Evolutionary conservation across 2,113 vertebrate species (phyloP), one percentile per base, ranked within the genome.

Genomic region (Salminus brasiliensis): DNA sequence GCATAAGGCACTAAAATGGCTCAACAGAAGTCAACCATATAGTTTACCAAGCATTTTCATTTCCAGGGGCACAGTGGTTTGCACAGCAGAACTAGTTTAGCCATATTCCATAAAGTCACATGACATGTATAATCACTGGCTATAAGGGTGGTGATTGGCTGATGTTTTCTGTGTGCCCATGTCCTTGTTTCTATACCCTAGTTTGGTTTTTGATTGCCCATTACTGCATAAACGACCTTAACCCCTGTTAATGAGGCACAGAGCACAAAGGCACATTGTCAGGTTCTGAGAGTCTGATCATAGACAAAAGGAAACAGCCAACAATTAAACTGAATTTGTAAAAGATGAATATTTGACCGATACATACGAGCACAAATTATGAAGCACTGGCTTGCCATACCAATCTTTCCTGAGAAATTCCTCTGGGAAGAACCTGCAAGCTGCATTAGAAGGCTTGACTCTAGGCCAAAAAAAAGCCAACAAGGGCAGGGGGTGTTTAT

Each of bases 341-440:
- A 25, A 55, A 27, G 79, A n/a, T 27, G 39, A 29, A n/a, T 39
- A 1, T 39, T 39, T 34, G 27, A 8, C 30, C 62, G 67, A 15
- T 43, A 76, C 72, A 74, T 86, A 83, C 84, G 68, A 81, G 85
- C 86, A 87, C 32, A 85, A 71, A 72, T 43, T 76, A 60, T 71
- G 60, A 84, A 70, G 53, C 9, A 18, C n/a, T 49, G 43, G 29
- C 45, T 79, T 72, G 70, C 52, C 71, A 85, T 76, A 82, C 79
- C 66, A 41, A 74, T 72, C 76, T 81, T 84, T 88, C 82, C 36
- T 73, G 57, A 41, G 32, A 72, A 23, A 63, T 29, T 74, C 39
- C 30, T 71, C 39, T 13, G 69, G 29, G 23, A 65, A 66, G 57
- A 29, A 62, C 25, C 1, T 21, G 47, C 15, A 68, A 62, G 27